Evolutionary conservation across 1,140 invertebrate genomes (phyloP).

Genomic region (Hylaeus volcanicus): DNA sequence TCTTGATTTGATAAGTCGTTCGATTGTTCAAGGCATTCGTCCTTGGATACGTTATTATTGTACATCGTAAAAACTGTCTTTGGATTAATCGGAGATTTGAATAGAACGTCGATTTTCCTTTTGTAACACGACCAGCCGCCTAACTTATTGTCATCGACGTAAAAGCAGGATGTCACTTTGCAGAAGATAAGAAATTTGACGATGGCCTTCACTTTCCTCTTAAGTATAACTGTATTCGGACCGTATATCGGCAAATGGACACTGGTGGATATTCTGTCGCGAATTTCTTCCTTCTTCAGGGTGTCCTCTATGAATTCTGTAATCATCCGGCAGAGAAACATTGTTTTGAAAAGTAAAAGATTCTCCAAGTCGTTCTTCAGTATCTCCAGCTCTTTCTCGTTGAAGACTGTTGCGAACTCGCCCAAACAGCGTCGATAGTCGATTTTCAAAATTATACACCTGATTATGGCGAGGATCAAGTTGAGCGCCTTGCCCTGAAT

Average conservation of each 20-base stretch:
- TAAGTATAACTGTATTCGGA: background rate
- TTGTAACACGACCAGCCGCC: background rate
- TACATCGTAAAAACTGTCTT: too few relatives aligned
- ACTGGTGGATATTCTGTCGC: background rate
- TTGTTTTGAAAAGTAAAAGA: slow-evolving; percentile 34
- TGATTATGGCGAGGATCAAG: slow-evolving; percentile 39
- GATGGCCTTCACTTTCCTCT: slow-evolving; percentile 6
- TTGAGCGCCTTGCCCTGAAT: slow-evolving; percentile 22
- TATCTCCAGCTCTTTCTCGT: background rate
- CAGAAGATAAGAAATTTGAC: slow-evolving; percentile 50
- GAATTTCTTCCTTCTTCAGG: background rate
- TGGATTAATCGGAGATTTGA: too few relatives aligned
- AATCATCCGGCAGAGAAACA: slow-evolving; percentile 11
- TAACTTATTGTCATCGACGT: background rate
- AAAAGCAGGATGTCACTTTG: background rate
- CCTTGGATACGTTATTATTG: too few relatives aligned
- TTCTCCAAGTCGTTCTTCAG: slow-evolving; percentile 24
- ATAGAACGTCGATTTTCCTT: background rate
- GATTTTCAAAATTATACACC: slow-evolving; percentile 36
- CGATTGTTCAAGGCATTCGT: too few relatives aligned
- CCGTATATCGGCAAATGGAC: too few relatives aligned
- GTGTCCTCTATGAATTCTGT: background rate
- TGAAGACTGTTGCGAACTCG: slow-evolving; percentile 2
- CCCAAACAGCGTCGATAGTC: slow-evolving; percentile 3
- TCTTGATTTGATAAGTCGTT: too few relatives aligned